Conservation (phyloP, 2,113 vertebrate genomes). For the Serilophus lunatus region DNA sequence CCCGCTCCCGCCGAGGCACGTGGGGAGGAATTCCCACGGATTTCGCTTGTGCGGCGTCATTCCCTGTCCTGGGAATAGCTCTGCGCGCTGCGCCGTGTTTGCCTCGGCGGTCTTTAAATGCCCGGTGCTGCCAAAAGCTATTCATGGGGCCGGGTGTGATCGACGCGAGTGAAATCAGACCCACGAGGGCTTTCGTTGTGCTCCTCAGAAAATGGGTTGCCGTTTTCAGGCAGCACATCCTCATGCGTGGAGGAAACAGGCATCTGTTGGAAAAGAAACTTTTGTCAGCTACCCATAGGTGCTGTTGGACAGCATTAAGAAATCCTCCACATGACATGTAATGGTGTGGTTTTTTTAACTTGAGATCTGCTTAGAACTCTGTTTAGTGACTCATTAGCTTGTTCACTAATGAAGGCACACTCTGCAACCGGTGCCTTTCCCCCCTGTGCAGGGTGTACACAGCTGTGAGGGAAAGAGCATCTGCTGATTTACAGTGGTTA, state of each 20-base stretch:
- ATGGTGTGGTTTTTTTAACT: neutral
- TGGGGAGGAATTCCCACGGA: neutral
- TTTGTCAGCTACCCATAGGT: neutral
- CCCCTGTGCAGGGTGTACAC: neutral
- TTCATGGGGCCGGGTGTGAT: neutral
- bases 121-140: neutral
- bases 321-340: fast-evolving
- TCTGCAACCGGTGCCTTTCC: neutral
- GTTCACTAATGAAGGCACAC: fast-evolving
- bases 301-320: neutral
- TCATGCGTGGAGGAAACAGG: neutral
- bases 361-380: neutral
- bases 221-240: neutral
- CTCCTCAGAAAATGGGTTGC: fast-evolving
- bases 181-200: neutral
- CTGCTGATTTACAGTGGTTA: neutral
- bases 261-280: neutral
- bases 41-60: neutral
- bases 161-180: fast-evolving
- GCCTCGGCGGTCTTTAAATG: neutral
- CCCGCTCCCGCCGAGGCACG: neutral
- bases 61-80: neutral
- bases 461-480: neutral
- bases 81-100: neutral
- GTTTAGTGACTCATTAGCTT: neutral